A percentile compares a stretch with the other conserved stretches of the same genome.
Evolutionary conservation across 2,113 vertebrate species (phyloP).

Genomic region (Mastomys coucha): DNA sequence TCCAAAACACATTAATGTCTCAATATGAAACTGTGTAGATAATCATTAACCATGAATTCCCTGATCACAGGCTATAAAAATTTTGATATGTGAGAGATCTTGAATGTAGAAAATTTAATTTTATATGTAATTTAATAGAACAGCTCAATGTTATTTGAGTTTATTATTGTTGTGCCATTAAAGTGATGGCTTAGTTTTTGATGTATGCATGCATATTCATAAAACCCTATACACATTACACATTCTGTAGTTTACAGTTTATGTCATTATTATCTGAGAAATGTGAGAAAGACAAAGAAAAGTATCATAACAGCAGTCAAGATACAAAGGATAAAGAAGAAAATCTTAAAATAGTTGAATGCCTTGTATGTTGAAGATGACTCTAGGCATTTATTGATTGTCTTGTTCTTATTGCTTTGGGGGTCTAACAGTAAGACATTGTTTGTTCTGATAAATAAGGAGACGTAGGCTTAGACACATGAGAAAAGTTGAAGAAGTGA

Average conservation of each 20-base stretch:
- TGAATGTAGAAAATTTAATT: slow-evolving; percentile 3
- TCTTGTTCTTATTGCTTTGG: background rate
- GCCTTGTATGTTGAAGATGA: background rate
- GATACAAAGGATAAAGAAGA: background rate
- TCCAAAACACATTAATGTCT: background rate
- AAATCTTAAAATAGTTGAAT: background rate
- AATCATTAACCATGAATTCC: background rate
- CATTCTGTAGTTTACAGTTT: background rate
- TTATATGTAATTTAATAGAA: background rate
- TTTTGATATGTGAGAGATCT: background rate
- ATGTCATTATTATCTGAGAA: background rate
- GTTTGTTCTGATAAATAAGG: background rate
- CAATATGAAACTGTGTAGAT: background rate
- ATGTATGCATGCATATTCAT: background rate
- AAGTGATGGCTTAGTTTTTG: background rate
- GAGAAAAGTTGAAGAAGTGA: background rate
- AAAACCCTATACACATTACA: background rate
- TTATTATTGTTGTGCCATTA: background rate
- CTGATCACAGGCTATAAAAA: background rate
- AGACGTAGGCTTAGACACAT: background rate
- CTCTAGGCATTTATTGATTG: background rate
- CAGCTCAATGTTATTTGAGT: background rate
- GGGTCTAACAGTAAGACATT: background rate
- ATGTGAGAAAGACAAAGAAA: background rate
- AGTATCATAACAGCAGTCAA: too few relatives aligned